Evolutionary conservation across 1,140 invertebrate species (phyloP), one percentile per base, ranked within the genome.

Genomic region (Oreohelix idahoensis): DNA sequence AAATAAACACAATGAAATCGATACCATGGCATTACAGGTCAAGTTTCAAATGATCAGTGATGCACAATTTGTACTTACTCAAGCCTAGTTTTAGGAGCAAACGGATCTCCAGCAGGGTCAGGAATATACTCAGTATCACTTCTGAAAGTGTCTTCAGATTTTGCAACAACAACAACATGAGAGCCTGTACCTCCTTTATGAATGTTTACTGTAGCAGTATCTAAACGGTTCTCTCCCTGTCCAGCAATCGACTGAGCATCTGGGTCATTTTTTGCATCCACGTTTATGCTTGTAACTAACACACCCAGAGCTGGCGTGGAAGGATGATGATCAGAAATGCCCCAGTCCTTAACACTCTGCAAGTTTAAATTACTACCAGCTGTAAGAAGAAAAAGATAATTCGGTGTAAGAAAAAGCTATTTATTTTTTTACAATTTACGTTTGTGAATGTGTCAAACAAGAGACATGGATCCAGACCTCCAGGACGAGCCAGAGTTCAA

Each of bases 91-190:
- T 83, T 88, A 10, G 77, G 73, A 39, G 77, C 42, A 84, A 83
- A 69, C 39, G 82, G 70, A 77, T 86, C 80, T 69, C 81, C 75
- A 45, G 85, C 87, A 36, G 89, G 89, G 81, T 90, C 89, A 51
- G 88, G 84, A 53, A 89, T 86, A 74, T 87, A 90, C n/a, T 89
- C 85, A 23, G 86, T 58, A 53, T 36, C 84, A n/a, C 84, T 26
- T 32, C 84, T 51, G 63, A 35, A n/a, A 39, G 38, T n/a, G 26
- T 58, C 53, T 23, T 63, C 42, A 32, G 77, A 84, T 70, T 76
- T 63, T 11, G 45, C 63, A 36, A 79, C 81, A n/a, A 86, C 81
- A 38, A 85, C 82, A 4, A 87, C 85, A 23, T 87, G 84, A 13
- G 79, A 77, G 80, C 88, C 88, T 79, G 82, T 82, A n/a, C 39